Conservation (phyloP, 2,113 vertebrate genomes). For the Synodontis membranacea region DNA sequence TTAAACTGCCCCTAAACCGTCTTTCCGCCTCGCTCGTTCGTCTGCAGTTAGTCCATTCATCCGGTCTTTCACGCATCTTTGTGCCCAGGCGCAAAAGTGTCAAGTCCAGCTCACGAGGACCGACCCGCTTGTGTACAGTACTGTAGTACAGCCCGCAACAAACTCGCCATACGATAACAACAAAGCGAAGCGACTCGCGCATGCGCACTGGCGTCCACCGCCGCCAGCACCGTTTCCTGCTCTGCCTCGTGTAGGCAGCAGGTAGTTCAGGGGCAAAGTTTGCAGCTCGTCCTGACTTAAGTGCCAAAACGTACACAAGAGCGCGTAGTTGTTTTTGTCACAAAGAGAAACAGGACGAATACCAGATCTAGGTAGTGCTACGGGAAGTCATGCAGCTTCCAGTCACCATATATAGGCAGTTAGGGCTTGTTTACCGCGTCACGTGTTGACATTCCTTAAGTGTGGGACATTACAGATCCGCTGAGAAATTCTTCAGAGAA, state of each 20-base stretch:
- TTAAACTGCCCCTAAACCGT: neutral
- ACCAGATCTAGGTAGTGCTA: neutral
- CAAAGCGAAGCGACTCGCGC: slow-evolving; percentile 56
- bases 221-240: neutral
- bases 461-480: neutral
- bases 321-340: neutral
- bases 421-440: neutral
- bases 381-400: neutral
- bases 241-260: neutral
- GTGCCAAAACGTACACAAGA: no score
- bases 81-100: no score
- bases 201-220: slow-evolving; percentile 38
- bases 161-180: slow-evolving; percentile 50
- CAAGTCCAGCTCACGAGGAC: neutral
- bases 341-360: neutral
- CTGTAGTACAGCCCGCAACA: no score
- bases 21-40: neutral
- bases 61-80: slow-evolving; percentile 41
- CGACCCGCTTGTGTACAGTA: no score
- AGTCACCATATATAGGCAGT: neutral
- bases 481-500: neutral
- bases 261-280: neutral
- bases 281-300: neutral
- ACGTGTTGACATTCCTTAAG: neutral
- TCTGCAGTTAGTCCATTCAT: neutral